Conservation (phyloP, 2,113 vertebrate species). For the Entelurus aequoreus region DNA sequence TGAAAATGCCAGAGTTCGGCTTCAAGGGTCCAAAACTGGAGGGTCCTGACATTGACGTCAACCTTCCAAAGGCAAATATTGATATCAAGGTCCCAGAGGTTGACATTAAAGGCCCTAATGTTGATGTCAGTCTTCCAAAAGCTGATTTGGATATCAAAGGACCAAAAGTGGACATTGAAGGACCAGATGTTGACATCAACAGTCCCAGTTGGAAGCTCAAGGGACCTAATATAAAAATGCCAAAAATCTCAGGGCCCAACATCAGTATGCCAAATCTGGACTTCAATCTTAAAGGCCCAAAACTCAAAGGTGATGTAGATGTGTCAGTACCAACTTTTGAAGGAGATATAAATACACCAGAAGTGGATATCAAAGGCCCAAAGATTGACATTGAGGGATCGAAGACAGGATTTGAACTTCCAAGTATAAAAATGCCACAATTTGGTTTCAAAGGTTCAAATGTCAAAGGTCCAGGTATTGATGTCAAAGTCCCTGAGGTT, state of each 20-base stretch:
- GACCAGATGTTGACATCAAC: not conserved
- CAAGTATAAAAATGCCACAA: conserved; percentile 50
- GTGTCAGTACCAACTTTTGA: not conserved
- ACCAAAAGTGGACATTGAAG: conserved; percentile 10
- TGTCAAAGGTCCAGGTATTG: conserved; percentile 13
- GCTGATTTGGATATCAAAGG: not conserved
- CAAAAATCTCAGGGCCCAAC: not conserved
- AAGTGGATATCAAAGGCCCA: not conserved
- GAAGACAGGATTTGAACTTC: not conserved
- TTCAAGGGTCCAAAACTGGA: not conserved
- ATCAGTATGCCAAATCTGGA: conserved; percentile 1
- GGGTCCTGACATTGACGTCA: not conserved
- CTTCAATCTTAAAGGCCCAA: not conserved
- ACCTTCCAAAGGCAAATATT: not conserved
- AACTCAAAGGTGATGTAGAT: conserved; percentile 1
- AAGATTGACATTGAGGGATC: conserved; percentile 16
- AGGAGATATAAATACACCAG: not conserved
- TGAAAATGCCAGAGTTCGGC: conserved; percentile 33
- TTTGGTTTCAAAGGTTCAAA: conserved; percentile 28
- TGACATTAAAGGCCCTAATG: conserved; percentile 18
- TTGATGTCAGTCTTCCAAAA: conserved; percentile 34
- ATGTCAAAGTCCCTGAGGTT: conserved; percentile 21
- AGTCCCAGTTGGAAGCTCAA: conserved; percentile 6
- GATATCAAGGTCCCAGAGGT: not conserved
- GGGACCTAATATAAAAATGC: conserved; percentile 9